Base-by-base conservation (phyloP, 1,140 invertebrate genomes). In the Armadillidium nasatum region DNA sequence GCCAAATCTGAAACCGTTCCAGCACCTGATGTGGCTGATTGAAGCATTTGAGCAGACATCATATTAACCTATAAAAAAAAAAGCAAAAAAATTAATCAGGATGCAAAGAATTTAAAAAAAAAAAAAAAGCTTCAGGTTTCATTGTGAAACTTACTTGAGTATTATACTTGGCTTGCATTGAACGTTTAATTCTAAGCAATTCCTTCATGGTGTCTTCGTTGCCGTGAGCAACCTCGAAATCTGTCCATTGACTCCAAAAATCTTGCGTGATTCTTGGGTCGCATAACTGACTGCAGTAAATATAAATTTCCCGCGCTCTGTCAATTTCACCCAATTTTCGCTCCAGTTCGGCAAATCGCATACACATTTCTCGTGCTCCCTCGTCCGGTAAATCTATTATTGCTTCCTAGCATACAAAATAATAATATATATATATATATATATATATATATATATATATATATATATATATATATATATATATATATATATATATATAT, bases 121-220 rank as follows among this genome's bases (percentile, higher is more conserved):
- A 22, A 19, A 15, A 11, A 50, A 54, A 60, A 33, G 33, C 6
- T 33, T 33, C 6, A 33, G 33, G 2, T 33, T 33, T 33, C 33
- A 33, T 33, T 33, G 33, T n/a, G n/a, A 44, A n/a, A 72, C 74
- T 54, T 72, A 87, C 92, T 87, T 96, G 94, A 7, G 94, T 96
- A 84, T 98, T 99, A 83, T 96, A 99, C 82, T 93, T 95, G 7
- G 96, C 96, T 86, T 98, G 95, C 0, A 99, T 93, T 84, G 94
- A 97, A 80, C 97, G 89, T 85, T 98, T 98, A 72, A 99, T 98
- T 83, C 97, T 88, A 79, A 99, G 86, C 96, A 99, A 99, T 88
- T 99, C 98, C 71, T 96, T 88, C 89, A 99, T 96, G 0, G 97
- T 99, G 82, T 99, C 98, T 86, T 99, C 97, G 87, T 99, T 99